phyloP scores from a whole-genome alignment of 92 coral and sea anemone species.

The Pocillopora grandis region DNA sequence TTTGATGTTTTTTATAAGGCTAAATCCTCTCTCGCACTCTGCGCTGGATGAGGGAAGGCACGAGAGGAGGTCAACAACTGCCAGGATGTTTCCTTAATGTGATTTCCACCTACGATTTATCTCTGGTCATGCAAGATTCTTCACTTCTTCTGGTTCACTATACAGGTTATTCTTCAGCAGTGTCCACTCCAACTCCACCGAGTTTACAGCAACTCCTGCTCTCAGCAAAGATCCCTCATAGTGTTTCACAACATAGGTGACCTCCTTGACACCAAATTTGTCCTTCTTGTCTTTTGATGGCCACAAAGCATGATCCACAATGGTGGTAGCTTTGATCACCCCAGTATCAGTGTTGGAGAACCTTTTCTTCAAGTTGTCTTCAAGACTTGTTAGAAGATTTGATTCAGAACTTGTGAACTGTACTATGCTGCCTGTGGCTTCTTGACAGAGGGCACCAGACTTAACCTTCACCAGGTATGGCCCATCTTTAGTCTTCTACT shows the following conservation, averaged over 20 bases:
- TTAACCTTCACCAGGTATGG: slow-evolving; percentile 24
- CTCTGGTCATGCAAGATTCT: slow-evolving; percentile 17
- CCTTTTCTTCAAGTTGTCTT: slow-evolving; percentile 19
- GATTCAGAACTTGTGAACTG: slow-evolving; percentile 19
- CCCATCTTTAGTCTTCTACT: slow-evolving; percentile 4
- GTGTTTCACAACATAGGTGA: slow-evolving; percentile 25
- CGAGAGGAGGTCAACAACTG: slow-evolving; percentile 42
- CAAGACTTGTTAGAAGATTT: slow-evolving; percentile 19
- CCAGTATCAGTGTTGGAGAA: slow-evolving; percentile 24
- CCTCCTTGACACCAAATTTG: slow-evolving; percentile 30
- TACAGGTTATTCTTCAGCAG: slow-evolving; percentile 32
- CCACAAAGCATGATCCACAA: slow-evolving; percentile 34
- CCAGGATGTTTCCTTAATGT: slow-evolving; percentile 18
- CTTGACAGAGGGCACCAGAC: slow-evolving; percentile 22
- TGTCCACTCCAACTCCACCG: slow-evolving; percentile 36
- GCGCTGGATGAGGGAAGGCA: slow-evolving; percentile 37
- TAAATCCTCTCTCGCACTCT: slow-evolving; percentile 38
- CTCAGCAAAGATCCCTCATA: slow-evolving; percentile 21
- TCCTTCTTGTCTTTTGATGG: slow-evolving; percentile 26
- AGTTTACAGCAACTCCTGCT: slow-evolving; percentile 35
- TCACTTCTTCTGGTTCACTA: slow-evolving; percentile 19
- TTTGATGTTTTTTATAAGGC: slow-evolving; percentile 46
- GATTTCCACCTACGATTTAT: slow-evolving; percentile 26
- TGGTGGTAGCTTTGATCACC: slow-evolving; percentile 39
- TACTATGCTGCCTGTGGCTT: slow-evolving; percentile 19